A percentile compares a stretch with the other conserved stretches of the same genome.
Evolutionary conservation across 2,797 vertebrate genomes (phyloP).

Genomic region (Steatocranus sp.): DNA sequence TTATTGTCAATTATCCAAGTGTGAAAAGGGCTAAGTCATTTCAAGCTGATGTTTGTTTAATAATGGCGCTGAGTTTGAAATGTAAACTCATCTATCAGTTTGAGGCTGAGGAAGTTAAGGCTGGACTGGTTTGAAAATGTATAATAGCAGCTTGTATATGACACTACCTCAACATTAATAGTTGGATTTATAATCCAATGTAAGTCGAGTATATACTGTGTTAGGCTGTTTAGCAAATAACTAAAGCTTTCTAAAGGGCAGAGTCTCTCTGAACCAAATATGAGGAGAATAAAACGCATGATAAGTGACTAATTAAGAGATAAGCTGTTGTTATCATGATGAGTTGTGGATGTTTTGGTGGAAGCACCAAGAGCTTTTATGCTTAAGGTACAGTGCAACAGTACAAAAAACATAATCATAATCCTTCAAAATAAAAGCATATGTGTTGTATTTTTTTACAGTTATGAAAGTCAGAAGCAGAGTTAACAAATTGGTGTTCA

Average conservation of each 20-base stretch:
- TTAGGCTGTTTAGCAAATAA: not conserved
- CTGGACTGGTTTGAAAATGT: not conserved
- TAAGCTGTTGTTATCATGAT: not conserved
- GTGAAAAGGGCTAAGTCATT: not conserved
- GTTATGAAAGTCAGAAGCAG: no score
- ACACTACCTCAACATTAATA: not conserved
- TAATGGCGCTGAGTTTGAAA: rapidly evolving
- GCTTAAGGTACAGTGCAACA: not conserved
- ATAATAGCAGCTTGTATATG: not conserved
- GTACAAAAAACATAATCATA: not conserved
- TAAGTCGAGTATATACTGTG: not conserved
- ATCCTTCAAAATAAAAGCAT: not conserved
- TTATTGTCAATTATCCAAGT: not conserved
- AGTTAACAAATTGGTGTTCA: not conserved
- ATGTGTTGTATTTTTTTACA: no score
- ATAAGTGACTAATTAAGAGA: not conserved
- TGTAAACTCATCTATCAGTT: not conserved
- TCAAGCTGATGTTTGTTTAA: not conserved
- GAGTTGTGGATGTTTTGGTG: not conserved
- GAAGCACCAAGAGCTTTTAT: not conserved
- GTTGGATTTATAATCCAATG: rapidly evolving
- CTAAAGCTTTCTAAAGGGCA: not conserved
- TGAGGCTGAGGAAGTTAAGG: not conserved
- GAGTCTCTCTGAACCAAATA: not conserved
- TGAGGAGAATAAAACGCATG: not conserved